Evolutionary conservation across 2,113 vertebrate genomes (phyloP), one percentile per base, ranked within the genome.

Genomic region (Ariopsis seemanni): DNA sequence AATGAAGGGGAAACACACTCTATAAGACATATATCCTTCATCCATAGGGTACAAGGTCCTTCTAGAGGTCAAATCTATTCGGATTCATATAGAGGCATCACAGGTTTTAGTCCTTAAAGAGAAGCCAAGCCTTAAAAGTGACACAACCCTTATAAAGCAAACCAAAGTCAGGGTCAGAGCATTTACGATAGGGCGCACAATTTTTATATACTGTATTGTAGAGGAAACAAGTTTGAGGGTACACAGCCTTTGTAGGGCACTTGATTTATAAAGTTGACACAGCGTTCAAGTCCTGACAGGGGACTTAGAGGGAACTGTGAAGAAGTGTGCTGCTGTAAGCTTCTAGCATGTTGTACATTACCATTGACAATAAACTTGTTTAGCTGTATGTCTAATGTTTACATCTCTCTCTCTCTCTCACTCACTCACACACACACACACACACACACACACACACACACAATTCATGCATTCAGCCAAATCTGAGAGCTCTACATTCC

Each of bases 401-500:
- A 79, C 63, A 48, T 48, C 84, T 30, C 34, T 69, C 88, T 83
- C 71, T 58, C 82, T 53, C 75, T 48, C 82, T 27, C 53, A n/a
- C n/a, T n/a, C n/a, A n/a, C n/a, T n/a, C n/a, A n/a, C n/a, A n/a
- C n/a, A n/a, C n/a, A n/a, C n/a, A n/a, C n/a, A 79, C 88, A 83
- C 80, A 58, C 82, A 58, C 85, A 79, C 69, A 57, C 87, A 83
- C 65, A 58, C 79, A 72, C 79, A n/a, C 83, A 50, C 42, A 80
- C 88, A 80, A 88, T 60, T 63, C 58, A 84, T 77, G 78, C 65
- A 89, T 89, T 78, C 86, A 89, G 69, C n/a, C 55, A 81, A 30
- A 81, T 42, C 60, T 27, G 20, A 80, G 42, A 75, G 65, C 82
- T 88, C 87, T 82, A 87, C 87, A 89, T 86, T 88, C 88, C 48